A percentile compares a stretch with the other conserved stretches of the same genome.
Evolutionary conservation across 2,888 invertebrate genomes (phyloP).

Genomic region (Cosmorhoe ocellata): DNA sequence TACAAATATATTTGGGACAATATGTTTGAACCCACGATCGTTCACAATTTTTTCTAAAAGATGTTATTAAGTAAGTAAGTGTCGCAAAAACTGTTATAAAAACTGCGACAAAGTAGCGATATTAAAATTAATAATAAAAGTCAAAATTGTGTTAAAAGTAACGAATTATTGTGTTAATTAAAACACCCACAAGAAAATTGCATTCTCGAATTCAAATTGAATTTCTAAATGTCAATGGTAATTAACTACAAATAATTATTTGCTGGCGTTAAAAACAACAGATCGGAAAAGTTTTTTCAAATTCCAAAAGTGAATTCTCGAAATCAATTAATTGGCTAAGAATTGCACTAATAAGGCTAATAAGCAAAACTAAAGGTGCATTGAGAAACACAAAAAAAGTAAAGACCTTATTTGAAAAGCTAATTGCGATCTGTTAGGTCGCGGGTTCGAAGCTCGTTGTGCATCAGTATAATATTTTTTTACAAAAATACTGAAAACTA

Average conservation of each 20-base stretch:
- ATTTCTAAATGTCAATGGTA: slow-evolving; percentile 14
- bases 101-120: no score
- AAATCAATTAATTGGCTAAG: not conserved
- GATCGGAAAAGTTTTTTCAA: slow-evolving; percentile 4
- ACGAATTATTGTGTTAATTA: slow-evolving; percentile 15
- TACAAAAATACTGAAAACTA: no score
- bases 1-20: no score
- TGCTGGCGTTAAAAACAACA: slow-evolving; percentile 23
- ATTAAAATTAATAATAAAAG: not conserved
- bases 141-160: slow-evolving; percentile 14
- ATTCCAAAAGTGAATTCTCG: not conserved
- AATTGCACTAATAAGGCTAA: not conserved
- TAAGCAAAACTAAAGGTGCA: slow-evolving; percentile 1
- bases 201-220: not conserved
- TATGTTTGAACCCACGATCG: no score
- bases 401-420: not conserved
- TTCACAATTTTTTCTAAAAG: no score
- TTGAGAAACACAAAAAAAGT: not conserved
- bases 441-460: no score
- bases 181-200: slow-evolving; percentile 5
- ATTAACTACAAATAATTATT: slow-evolving; percentile 8
- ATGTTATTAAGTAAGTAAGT: no score
- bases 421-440: not conserved
- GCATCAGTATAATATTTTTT: no score
- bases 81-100: no score